Conservation (phyloP, 2,113 vertebrate species). For the Silurus meridionalis region DNA sequence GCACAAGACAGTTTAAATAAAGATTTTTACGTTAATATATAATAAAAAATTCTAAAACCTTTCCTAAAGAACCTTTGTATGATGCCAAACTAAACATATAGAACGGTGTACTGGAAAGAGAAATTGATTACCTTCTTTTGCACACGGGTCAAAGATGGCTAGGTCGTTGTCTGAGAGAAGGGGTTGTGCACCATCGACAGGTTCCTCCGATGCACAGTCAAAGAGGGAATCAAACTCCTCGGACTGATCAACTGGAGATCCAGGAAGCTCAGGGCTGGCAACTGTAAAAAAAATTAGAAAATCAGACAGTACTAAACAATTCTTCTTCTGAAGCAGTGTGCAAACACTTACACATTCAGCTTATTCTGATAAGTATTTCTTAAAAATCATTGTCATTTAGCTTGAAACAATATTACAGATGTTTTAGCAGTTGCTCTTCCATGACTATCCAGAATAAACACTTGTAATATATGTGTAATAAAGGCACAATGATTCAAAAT, state of each 20-base stretch:
- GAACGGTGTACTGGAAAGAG: not conserved
- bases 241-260: constrained; percentile 46
- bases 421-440: not conserved
- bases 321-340: not conserved
- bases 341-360: not conserved
- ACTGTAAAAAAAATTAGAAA: constrained; percentile 47
- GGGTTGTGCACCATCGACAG: constrained; percentile 44
- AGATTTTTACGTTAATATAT: too few species aligned
- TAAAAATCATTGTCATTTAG: not conserved
- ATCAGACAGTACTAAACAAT: not conserved
- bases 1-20: too few species aligned
- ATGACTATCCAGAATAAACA: not conserved
- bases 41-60: too few species aligned
- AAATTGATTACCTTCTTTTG: constrained; percentile 72
- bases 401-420: not conserved
- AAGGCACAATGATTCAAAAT: not conserved
- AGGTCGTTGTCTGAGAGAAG: constrained; percentile 79
- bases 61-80: not conserved
- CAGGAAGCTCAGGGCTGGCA: constrained; percentile 35
- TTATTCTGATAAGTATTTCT: not conserved
- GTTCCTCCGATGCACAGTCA: constrained; percentile 62
- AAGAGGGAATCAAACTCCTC: constrained; percentile 73
- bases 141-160: constrained; percentile 87
- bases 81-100: not conserved
- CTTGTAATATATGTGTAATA: not conserved